Base-by-base conservation (phyloP, 2,113 vertebrate species). In the Pao palembangensis region DNA sequence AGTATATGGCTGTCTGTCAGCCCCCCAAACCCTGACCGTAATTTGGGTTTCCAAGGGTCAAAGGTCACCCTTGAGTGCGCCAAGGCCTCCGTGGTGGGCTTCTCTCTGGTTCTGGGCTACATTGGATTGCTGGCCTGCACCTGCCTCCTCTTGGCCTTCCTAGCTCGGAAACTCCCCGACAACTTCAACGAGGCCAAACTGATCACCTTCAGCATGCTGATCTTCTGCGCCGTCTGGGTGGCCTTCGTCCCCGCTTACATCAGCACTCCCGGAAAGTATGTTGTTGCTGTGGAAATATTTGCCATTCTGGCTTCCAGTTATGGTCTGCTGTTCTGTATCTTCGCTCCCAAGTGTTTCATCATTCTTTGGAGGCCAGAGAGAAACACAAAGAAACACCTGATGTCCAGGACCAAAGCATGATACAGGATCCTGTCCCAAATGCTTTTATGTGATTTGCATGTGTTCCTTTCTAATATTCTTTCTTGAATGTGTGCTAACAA, bases 131-230 rank as follows among this genome's bases (percentile, higher is more conserved):
- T 91, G 74, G 88, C 88, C 16, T 69, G 70, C 53, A 49, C 85
- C 28, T 86, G 89, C 17, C 84, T 90, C 47, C 31, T 88, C 23
- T 54, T 90, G 74, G 89, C 88, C 18, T 92, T 92, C 67, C 63
- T 90, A 4, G 88, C 88, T 19, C 75, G 89, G n/a, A 91, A 90
- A 65, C 85, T 92, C 16, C 90, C 82, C 2, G 82, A 84, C 56
- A 82, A 82, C 34, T 84, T 84, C 44, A 84, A 81, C 28, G 83
- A 82, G 65, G 83, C 80, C 66, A 81, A 79, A 55, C 87, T 90
- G 47, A 91, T 92, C 78, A 91, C 88, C 51, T 91, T 91, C 73
- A 91, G 91, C 80, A 91, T 91, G 89, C 57, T 92, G 67, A 91
- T 91, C 34, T 91, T 92, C 74, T 89, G 87, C 50, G 86, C 81